Base-by-base conservation (phyloP, 2,888 invertebrate species). In the Cantharis rufa region DNA sequence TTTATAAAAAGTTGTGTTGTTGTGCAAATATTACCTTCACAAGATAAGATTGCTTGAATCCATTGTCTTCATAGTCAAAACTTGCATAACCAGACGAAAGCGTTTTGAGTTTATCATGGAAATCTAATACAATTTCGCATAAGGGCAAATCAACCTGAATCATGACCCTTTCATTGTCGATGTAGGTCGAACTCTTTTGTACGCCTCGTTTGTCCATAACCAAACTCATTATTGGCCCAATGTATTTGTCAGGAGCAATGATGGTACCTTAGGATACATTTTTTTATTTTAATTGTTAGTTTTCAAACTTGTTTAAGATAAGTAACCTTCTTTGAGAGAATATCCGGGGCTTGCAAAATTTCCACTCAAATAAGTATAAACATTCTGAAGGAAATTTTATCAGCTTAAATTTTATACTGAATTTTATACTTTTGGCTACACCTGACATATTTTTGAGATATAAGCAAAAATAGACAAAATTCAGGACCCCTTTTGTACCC, bases 1-100 rank as follows among this genome's bases (percentile, higher is more conserved):
- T 18, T 16, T 27, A 63, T 21, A 61, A 48, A 16, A 48, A n/a
- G 48, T 48, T n/a, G 2, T 48, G n/a, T n/a, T n/a, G 5, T 48
- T 7, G n/a, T 48, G 7, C n/a, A 10, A 27, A 15, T 18, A 21
- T 16, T 32, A 75, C 71, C 24, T 71, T 96, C 0, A 94, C 93
- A 83, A 99, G 89, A 77, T 93, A 89, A 78, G 97, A 93, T 79
- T 86, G 86, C 85, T 94, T 92, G 87, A 94, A 99, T 1, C 96
- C 98, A 84, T 92, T 88, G 85, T 96, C 95, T 87, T 97, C 96
- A 85, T 98, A 98, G 88, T 97, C 97, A 86, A 98, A 98, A 86
- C 96, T 96, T 1, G 98, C 99, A 89, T 97, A 99, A 28, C 99
- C 99, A 0, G 98, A 98, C 3, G 96, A 94, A 15, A 96, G 84